Conservation (phyloP, 2,888 invertebrate species). For the Myathropa florea region DNA sequence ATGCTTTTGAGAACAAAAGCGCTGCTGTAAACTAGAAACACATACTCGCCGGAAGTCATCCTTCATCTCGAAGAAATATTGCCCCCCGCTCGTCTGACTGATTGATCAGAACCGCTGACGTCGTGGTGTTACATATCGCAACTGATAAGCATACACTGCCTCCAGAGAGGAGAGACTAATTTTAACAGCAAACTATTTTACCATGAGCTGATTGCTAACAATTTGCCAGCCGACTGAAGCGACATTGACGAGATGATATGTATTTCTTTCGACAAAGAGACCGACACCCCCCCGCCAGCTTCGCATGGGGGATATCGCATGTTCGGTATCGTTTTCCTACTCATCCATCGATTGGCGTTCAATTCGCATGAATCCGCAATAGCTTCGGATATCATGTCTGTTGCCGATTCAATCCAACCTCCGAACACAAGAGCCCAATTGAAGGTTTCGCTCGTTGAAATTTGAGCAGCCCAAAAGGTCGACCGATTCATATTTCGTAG, state of each 20-base stretch:
- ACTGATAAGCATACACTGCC: not conserved
- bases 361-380: conserved; percentile 31
- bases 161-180: not conserved
- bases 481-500: conserved; percentile 28
- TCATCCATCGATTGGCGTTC: conserved; percentile 29
- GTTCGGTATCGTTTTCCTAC: conserved; percentile 15
- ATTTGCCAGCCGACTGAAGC: conserved; percentile 36
- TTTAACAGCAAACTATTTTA: no score
- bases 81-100: not conserved
- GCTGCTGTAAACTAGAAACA: not conserved
- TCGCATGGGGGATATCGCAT: not conserved
- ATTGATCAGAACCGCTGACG: not conserved
- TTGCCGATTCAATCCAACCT: not conserved
- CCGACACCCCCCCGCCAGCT: not conserved
- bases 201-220: conserved; percentile 46
- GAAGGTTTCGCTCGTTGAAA: conserved; percentile 34
- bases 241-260: conserved; percentile 31
- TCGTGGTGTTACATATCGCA: not conserved
- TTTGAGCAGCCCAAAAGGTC: conserved; percentile 15
- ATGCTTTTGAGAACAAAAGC: not conserved
- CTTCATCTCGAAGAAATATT: not conserved
- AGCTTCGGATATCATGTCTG: conserved; percentile 2
- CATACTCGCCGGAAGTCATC: not conserved
- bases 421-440: conserved; percentile 17
- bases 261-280: not conserved